These are phyloP conservation scores for Perca fluviatilis DNA, from an alignment of 2,113 vertebrate species.

Conservation along the genomic window DNA sequence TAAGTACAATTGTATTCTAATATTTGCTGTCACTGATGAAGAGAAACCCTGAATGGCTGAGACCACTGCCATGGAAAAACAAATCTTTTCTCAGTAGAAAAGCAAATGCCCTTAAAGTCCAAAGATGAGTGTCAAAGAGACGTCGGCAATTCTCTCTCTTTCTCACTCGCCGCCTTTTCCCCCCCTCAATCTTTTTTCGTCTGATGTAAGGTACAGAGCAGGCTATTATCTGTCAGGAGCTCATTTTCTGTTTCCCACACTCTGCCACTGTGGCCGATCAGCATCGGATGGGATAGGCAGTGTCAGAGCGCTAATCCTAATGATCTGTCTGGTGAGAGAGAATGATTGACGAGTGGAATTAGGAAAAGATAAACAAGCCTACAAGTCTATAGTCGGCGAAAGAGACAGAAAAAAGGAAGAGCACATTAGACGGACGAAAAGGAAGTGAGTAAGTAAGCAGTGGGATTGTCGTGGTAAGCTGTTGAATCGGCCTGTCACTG, in stretches of 20 bases:
- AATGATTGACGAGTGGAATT: constrained; percentile 72
- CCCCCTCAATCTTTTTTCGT: constrained; percentile 38
- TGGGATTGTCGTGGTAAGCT: constrained; percentile 49
- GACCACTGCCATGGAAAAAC: constrained; percentile 21
- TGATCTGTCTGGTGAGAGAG: constrained; percentile 71
- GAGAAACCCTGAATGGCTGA: constrained; percentile 10
- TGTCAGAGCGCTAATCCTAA: constrained; percentile 78
- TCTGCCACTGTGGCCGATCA: constrained; percentile 69
- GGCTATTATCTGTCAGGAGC: constrained; percentile 73
- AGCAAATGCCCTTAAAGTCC: constrained; percentile 19
- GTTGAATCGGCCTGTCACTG: constrained; percentile 45
- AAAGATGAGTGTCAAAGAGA: constrained; percentile 31
- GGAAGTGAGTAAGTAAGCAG: constrained; percentile 39
- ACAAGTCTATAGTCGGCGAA: constrained; percentile 17
- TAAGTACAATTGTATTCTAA: background rate
- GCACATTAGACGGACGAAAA: constrained; percentile 39
- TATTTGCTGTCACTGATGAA: constrained; percentile 6
- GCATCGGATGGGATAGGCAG: constrained; percentile 70
- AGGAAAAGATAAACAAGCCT: constrained; percentile 75
- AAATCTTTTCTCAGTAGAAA: constrained; percentile 20
- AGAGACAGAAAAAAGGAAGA: constrained; percentile 28
- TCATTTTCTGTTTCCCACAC: constrained; percentile 81
- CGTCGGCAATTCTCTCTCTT: constrained; percentile 13
- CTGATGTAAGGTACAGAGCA: constrained; percentile 63
- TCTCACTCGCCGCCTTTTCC: constrained; percentile 18